Evolutionary conservation across 2,888 invertebrate species (phyloP), one percentile per base, ranked within the genome.

Genomic region (Dryocosmus kuriphilus): DNA sequence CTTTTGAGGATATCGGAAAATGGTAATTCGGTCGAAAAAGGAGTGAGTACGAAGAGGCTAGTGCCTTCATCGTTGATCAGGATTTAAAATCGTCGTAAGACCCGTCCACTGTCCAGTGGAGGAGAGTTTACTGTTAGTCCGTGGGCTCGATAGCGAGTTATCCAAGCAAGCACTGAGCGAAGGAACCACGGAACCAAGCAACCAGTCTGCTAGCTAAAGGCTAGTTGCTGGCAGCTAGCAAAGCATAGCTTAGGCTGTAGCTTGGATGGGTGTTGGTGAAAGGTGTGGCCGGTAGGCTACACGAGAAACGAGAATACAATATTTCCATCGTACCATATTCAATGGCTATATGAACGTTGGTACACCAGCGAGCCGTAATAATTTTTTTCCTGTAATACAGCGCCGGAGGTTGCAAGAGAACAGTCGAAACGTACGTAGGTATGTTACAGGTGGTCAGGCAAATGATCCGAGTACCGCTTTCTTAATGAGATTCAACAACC

Each of bases 241-340:
- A 57, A 24, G 24, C 14, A 57, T 57, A 57, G 57, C 57, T 57
- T 57, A 57, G 57, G 57, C 24, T 57, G 14, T 57, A 24, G 9
- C 57, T 57, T 24, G 83, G 83, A 83, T 87, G 87, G 87, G 88
- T 88, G 87, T 90, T 87, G 89, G 90, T 90, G 90, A 90, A 90
- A 90, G 90, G 90, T 90, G 90, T 90, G 90, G 90, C 89, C 85
- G 85, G 83, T 84, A 83, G 82, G 84, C 85, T 82, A 86, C 86
- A 86, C 85, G 86, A 89, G 88, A 89, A 88, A 87, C 87, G 86
- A 89, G 89, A 90, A 90, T 90, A 88, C 88, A 86, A 88, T 89
- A 88, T 88, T 86, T 86, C 85, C 85, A 83, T 85, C 83, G 78
- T 79, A 75, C 78, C 75, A 79, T 81, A 79, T 81, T 81, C 75